phyloP scores from a whole-genome alignment of 1,140 invertebrate genomes.

The fruit fly (Drosophila melanogaster) region Release_6_plus_ISO1_MT NT_033779.5:8150501-8151000 shows the following conservation, averaged over 20 bases:
- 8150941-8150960: slow-evolving; percentile 31
- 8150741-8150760: not conserved
- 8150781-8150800: slow-evolving; percentile 8
- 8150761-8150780: slow-evolving; percentile 12
- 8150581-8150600: too few species aligned
- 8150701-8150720: slow-evolving; percentile 1
- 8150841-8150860: slow-evolving; percentile 17
- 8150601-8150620: not conserved
- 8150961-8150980: slow-evolving; percentile 31
- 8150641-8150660: slow-evolving; percentile 19
- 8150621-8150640: not conserved
- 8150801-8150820: slow-evolving; percentile 44
- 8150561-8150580: too few species aligned
- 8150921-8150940: slow-evolving; percentile 14
- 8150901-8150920: not conserved
- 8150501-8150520: too few species aligned
- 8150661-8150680: slow-evolving; percentile 17
- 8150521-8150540: too few species aligned
- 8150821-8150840: slow-evolving; percentile 4
- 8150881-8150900: slow-evolving; percentile 20
- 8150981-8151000: slow-evolving; percentile 2
- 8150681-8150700: not conserved
- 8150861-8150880: slow-evolving; percentile 45
- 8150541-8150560: too few species aligned
- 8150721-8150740: slow-evolving; percentile 44